Base-by-base conservation (phyloP, 2,888 invertebrate species). In the Bombylius major region DNA sequence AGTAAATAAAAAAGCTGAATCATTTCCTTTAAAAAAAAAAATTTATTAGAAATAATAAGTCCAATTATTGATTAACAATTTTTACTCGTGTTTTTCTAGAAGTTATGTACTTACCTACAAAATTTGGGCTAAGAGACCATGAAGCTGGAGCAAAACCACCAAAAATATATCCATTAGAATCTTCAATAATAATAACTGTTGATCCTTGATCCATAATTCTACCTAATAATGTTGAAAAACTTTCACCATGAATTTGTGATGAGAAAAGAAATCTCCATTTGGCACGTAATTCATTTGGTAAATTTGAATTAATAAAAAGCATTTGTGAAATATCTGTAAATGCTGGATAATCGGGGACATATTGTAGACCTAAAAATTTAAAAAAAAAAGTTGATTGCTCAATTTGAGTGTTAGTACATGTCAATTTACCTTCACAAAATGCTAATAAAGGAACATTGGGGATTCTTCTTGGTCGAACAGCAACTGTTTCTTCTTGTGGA, bases 231-330 rank as follows among this genome's bases (percentile, higher is more conserved):
- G 89, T 89, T 5, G 90, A 86, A 74, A 90, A 95, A 55, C 92
- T 92, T 75, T 93, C 92, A 0, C 95, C 95, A 68, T 93, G 89
- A 55, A 87, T 83, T 67, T 86, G 83, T 14, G 89, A 88, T 8
- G 89, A 90, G 76, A 90, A 94, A 5, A 94, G 76, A 66, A 92
- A 87, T 64, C 91, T 78, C 94, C 94, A 95, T 69, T 87, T 84
- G 62, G 82, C 74, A 66, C 87, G 85, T 61, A 83, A 79, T 60
- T 86, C 82, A 58, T 79, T 79, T 0, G 92, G 91, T 54, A 95
- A 75, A 67, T 86, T 82, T 47, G 83, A 81, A 76, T 89, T 92
- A 44, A 94, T 77, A 77, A 87, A 89, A 57, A 88, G 79, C 54
- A 90, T 82, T 70, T 88, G 87, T 3, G 87, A 82, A 54, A 89